Evolutionary conservation across 1,140 invertebrate species (phyloP), one percentile per base, ranked within the genome.

Genomic region (Caenorhabditis remanei): DNA sequence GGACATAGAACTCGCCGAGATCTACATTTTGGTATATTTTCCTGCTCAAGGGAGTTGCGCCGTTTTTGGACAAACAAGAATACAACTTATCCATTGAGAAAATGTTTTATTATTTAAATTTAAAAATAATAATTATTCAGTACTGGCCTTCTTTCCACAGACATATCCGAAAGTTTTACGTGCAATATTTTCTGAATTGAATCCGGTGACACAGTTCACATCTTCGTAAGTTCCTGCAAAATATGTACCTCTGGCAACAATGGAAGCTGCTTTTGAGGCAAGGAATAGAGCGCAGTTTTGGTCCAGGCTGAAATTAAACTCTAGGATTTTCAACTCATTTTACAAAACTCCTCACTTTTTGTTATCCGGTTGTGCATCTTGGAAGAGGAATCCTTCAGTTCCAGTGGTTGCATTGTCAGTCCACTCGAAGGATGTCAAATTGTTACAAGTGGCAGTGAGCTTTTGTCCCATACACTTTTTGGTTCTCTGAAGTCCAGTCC

Each of bases 101-200:
- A 32, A 32, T 32, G 0, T 1, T 32, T 32, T 32, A 32, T 32
- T 32, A 32, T 32, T 32, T 32, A n/a, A n/a, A n/a, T n/a, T n/a
- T n/a, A n/a, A n/a, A n/a, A n/a, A n/a, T n/a, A n/a, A n/a, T n/a
- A n/a, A n/a, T n/a, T n/a, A n/a, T n/a, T n/a, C 32, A 32, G 32
- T 71, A 5, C 24, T 21, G 19, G 65, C 65, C 65, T 71, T 71
- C 65, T 71, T 71, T 46, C 40, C 40, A 71, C 65, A 71, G 24
- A 71, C 41, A 19, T 71, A 43, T 46, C 65, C 65, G 9, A 43
- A n/a, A 43, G 19, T 43, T 4, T 43, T 46, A n/a, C 65, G 65
- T 43, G 40, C 40, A 43, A 46, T 2, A 71, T 71, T 19, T 14
- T 19, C 65, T 46, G 13, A 8, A 32, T 8, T 46, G 65, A 71